phyloP scores from a whole-genome alignment of 2,888 invertebrate genomes.

The Lampropteryx suffumata region DNA sequence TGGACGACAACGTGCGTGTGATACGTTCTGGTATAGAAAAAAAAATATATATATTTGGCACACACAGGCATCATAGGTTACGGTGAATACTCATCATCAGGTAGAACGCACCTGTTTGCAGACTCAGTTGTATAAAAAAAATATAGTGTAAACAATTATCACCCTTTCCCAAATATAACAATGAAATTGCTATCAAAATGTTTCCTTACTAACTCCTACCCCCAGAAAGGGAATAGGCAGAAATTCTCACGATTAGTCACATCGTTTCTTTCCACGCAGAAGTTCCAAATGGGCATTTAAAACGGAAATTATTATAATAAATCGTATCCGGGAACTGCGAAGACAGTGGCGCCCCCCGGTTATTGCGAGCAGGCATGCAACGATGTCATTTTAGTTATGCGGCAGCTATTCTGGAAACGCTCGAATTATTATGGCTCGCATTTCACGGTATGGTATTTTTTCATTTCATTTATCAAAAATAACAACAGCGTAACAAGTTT shows the following conservation, averaged over 20 bases:
- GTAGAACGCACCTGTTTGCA: too few species aligned
- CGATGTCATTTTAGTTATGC: slow-evolving; percentile 52
- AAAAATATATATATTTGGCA: too few species aligned
- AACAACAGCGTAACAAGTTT: too few species aligned
- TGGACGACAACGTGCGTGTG: too few species aligned
- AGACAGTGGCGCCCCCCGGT: slow-evolving; percentile 56
- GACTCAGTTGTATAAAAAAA: too few species aligned
- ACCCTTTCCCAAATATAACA: not conserved
- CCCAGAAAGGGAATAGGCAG: slow-evolving; percentile 11
- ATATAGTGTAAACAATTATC: too few species aligned
- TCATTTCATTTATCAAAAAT: too few species aligned
- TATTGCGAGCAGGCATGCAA: slow-evolving; percentile 65
- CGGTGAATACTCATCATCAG: too few species aligned
- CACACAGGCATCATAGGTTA: too few species aligned
- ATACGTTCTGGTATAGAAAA: too few species aligned
- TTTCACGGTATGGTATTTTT: not conserved
- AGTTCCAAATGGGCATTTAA: slow-evolving; percentile 53
- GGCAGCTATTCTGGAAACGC: slow-evolving; percentile 35
- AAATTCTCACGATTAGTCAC: slow-evolving; percentile 42
- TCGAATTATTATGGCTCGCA: slow-evolving; percentile 15
- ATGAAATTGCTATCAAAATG: not conserved
- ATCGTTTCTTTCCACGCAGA: slow-evolving; percentile 34
- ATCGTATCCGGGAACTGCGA: slow-evolving; percentile 61
- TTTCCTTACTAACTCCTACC: not conserved
- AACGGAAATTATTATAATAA: slow-evolving; percentile 68